Evolutionary conservation across 2,797 vertebrate species (phyloP).

Genomic region (Enteromius paludinosus): DNA sequence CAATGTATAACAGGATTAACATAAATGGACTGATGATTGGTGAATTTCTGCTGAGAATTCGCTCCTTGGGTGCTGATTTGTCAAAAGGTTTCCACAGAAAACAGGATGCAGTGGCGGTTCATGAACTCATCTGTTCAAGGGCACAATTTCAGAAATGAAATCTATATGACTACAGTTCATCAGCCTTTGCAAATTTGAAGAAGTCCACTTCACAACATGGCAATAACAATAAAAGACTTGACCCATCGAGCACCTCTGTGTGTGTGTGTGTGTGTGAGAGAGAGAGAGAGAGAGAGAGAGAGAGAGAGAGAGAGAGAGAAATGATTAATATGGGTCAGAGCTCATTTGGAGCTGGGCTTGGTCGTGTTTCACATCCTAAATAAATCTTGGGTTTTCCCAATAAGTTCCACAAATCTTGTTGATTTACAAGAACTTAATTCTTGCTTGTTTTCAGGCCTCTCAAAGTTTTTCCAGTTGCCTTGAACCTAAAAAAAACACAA

Average conservation of each 20-base stretch:
- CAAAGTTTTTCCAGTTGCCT: constrained; percentile 18
- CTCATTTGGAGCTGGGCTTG: constrained; percentile 36
- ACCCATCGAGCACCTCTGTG: constrained; percentile 20
- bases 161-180: constrained; percentile 30
- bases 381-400: constrained; percentile 40
- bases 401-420: constrained; percentile 47
- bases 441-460: constrained; percentile 27
- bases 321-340: constrained; percentile 16
- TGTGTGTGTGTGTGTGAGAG: not conserved
- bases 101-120: constrained; percentile 25
- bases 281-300: not conserved
- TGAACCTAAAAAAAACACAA: constrained; percentile 7
- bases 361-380: constrained; percentile 32
- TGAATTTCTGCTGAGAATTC: constrained; percentile 29
- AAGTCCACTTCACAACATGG: constrained; percentile 25
- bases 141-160: constrained; percentile 24
- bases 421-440: constrained; percentile 35
- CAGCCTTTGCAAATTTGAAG: constrained; percentile 25
- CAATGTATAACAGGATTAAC: constrained; percentile 40
- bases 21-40: constrained; percentile 47
- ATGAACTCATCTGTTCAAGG: constrained; percentile 33
- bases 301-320: not conserved
- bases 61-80: constrained; percentile 30
- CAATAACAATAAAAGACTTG: constrained; percentile 34
- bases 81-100: constrained; percentile 23